Base-by-base conservation (phyloP, 37 sponge, comb jelly and placozoan species). In the Hormiphora californensis region DNA sequence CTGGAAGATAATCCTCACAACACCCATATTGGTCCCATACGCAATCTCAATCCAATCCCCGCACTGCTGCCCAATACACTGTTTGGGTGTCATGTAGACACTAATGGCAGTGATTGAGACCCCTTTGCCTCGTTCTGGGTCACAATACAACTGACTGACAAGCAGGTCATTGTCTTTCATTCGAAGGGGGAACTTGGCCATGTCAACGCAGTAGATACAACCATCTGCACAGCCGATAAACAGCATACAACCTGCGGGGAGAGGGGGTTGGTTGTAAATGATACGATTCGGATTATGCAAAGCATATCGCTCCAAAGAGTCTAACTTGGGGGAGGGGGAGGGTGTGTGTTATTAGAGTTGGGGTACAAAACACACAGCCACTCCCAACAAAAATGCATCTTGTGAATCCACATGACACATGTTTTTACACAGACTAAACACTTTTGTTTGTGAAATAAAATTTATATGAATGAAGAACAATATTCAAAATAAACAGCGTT, bases 81-180 rank as follows among this genome's bases (percentile, higher is more conserved):
- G 68, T 19, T 90, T 93, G 4, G 98, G 94, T 30, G 93, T 92
- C 89, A 92, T 51, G 86, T 91, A 97, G 53, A 97, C 92, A 55
- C 94, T 92, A 30, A 73, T 73, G 38, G 81, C 81, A 21, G 81
- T 73, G 5, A 73, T 73, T n/a, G 36, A 32, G 46, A 73, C 43
- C 8, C 81, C 81, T 46, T 73, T 73, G 33, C 94, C 93, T 43
- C 94, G 88, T 51, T 63, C 89, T 0, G 98, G 98, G 51, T 97
- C 98, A 19, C 92, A 89, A 54, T 94, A 97, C 62, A 97, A 89
- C 85, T 97, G 87, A 0, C 90, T 93, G 38, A 97, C 93, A 7
- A 97, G 92, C 9, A 97, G 87, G 37, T 97, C 98, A 87, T 97
- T 97, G 90, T 97, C 98, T 63, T 94, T 97, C 98, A 97, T 94